phyloP scores from a whole-genome alignment of 2,113 vertebrate genomes.

The Phalacrocorax brasilianus region DNA sequence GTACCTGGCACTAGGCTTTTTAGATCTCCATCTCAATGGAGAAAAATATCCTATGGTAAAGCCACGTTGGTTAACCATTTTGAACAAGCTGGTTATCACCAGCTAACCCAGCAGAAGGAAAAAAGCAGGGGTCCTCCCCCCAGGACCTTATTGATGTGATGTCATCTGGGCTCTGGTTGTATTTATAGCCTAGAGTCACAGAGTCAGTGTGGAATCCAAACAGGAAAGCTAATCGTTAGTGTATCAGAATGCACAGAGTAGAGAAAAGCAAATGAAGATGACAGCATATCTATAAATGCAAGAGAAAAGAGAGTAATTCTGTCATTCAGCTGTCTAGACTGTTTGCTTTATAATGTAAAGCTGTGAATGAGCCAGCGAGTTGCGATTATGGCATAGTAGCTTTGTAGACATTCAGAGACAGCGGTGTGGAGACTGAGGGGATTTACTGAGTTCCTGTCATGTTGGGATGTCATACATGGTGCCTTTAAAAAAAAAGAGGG shows the following conservation, averaged over 20 bases:
- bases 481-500: slow-evolving; percentile 56
- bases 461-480: slow-evolving; percentile 60
- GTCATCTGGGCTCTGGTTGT: slow-evolving; percentile 48
- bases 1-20: not conserved
- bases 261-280: slow-evolving; percentile 71
- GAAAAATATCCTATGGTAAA: not conserved
- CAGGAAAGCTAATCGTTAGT: slow-evolving; percentile 75
- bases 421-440: slow-evolving; percentile 72
- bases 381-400: slow-evolving; percentile 63
- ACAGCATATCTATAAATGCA: slow-evolving; percentile 71
- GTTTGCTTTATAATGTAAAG: slow-evolving; percentile 80
- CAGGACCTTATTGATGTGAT: not conserved
- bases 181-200: slow-evolving; percentile 68
- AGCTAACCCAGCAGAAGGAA: slow-evolving; percentile 1
- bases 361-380: slow-evolving; percentile 70
- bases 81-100: not conserved
- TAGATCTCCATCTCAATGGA: not conserved
- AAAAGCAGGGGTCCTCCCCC: not conserved
- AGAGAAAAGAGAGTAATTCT: slow-evolving; percentile 72
- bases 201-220: slow-evolving; percentile 72
- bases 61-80: not conserved
- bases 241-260: slow-evolving; percentile 72
- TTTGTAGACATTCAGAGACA: slow-evolving; percentile 78
- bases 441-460: slow-evolving; percentile 79
- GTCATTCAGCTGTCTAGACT: slow-evolving; percentile 81